Base-by-base conservation (phyloP, 2,113 vertebrate genomes). In the Xiphophorus maculatus region DNA sequence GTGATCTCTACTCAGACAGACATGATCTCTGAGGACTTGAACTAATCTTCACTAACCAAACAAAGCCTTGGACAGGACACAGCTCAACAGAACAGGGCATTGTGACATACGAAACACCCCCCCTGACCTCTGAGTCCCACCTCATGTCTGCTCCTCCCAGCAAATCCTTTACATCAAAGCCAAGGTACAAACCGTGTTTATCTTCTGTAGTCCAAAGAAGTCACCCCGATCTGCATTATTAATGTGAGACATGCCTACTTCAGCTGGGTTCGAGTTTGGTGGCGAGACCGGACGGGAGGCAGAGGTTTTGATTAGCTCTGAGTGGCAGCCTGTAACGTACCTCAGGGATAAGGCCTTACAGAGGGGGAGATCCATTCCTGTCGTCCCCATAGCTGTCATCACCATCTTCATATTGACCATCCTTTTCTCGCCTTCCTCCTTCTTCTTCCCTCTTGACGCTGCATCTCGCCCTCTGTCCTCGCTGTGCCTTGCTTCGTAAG, bases 311-410 rank as follows among this genome's bases (percentile, higher is more conserved):
- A 74, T 82, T 68, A 54, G 75, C 83, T 89, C 82, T 90, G 88
- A 92, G 89, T 92, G 92, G 91, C 89, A 90, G 92, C 91, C 93
- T 94, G 92, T 91, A 91, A 90, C 64, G 96, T 96, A 96, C 96
- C 97, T 99, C 97, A 99, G 97, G 97, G 97, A 98, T 94, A 92
- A 93, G 91, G 95, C 91, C 92, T 92, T 88, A 84, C 69, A 84
- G 93, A 96, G n/a, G 95, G 94, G 95, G 95, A 96, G 95, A 94
- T 94, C 93, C 91, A 69, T 87, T 74, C 79, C 74, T 78, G 94
- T 85, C 91, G 92, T 94, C 95, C 93, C 92, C 51, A n/a, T 58
- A 58, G 51, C 51, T n/a, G 51, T 58, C 86, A 63, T 76, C 82
- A 68, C 78, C 82, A 33, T 71, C 65, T 30, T 76, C 70, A 69